Base-by-base conservation (phyloP, 2,113 vertebrate genomes). In the Vanacampus margaritifer region DNA sequence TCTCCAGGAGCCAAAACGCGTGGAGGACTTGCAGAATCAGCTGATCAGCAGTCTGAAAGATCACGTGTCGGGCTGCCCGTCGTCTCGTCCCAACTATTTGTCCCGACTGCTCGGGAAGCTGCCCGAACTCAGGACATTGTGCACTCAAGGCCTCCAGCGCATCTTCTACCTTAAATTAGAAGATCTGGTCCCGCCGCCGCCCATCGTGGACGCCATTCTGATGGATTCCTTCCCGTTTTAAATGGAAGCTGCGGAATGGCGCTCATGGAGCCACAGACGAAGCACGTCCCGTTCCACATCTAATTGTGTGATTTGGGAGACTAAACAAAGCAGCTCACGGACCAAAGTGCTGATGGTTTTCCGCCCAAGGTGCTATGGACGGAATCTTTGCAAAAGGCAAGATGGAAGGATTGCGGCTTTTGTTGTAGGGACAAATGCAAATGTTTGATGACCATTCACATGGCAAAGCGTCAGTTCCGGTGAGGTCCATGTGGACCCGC, bases 121-220 rank as follows among this genome's bases (percentile, higher is more conserved):
- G 74, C 95, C 96, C 0, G 96, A 98, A 85, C 93, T 98, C 60
- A 93, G 95, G 79, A 97, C 96, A 67, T 92, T 99, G 61, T 95
- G 95, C 84, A 98, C 93, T 28, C 95, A 98, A 80, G 97, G 97
- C 71, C 91, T 95, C 14, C 96, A 98, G 84, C 94, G 96, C 45
- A 98, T 99, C 82, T 95, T 99, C 86, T 98, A 97, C 91, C 94
- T 98, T 74, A 98, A 98, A 85, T 85, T 99, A 69, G 95, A 96
- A 83, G 93, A 98, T 72, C 74, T 98, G 57, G 95, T 98, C 76
- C 93, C 96, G 0, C 95, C 95, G 0, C 97, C 97, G 0, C 95
- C 94, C 2, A 95, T 98, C 0, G 92, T 98, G 0, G 95, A 98
- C 60, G 97, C 96, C 89, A 95, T 99, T 78, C 96, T 98, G 79